Percentiles rank a stretch among this genome's conserved stretches.
phyloP scores from a whole-genome alignment of 2,888 invertebrate species.

The Eristalis arbustorum region DNA sequence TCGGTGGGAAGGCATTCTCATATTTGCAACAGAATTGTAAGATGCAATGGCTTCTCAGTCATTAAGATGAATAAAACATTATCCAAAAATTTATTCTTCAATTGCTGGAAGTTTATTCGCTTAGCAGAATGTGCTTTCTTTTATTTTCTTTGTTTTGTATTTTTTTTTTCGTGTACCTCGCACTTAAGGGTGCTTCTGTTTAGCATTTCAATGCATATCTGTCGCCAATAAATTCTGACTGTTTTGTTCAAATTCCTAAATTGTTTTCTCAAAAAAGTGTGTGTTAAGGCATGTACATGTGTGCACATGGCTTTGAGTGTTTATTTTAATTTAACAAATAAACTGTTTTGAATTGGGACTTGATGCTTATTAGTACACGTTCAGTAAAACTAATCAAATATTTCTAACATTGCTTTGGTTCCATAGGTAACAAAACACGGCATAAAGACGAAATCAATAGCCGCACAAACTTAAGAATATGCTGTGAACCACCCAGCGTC shows the following conservation, averaged over 20 bases:
- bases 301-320: too few species aligned
- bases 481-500: too few species aligned
- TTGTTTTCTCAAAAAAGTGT: conserved; percentile 7
- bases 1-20: conserved; percentile 60
- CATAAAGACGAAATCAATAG: too few species aligned
- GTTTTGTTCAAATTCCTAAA: conserved; percentile 25
- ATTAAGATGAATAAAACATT: conserved; percentile 70
- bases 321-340: too few species aligned
- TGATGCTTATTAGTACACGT: too few species aligned
- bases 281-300: too few species aligned
- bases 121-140: conserved; percentile 42
- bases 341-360: too few species aligned
- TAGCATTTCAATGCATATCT: conserved; percentile 49
- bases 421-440: too few species aligned
- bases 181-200: conserved; percentile 68
- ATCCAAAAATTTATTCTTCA: conserved; percentile 66
- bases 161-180: background rate
- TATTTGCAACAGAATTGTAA: conserved; percentile 64
- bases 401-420: too few species aligned
- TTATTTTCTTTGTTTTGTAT: background rate
- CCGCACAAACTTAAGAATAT: too few species aligned
- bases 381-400: too few species aligned
- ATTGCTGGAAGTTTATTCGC: conserved; percentile 67
- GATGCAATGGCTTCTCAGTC: conserved; percentile 67
- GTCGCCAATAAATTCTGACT: conserved; percentile 60